Percentiles rank a stretch among this genome's conserved stretches.
Conservation (phyloP, 2,888 invertebrate species). For the Pachydiplax longipennis region DNA sequence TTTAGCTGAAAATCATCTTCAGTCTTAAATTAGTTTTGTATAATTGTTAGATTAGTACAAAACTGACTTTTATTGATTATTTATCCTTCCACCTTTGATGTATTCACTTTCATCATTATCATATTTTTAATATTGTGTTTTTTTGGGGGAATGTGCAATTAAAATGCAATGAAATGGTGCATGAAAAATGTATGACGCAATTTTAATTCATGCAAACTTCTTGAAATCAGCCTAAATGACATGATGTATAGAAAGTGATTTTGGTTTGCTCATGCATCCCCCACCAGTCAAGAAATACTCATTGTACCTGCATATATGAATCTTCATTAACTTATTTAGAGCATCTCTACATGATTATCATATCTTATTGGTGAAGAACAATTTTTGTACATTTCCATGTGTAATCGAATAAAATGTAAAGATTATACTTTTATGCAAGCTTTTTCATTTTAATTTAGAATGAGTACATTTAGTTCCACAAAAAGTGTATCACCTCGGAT, state of each 20-base stretch:
- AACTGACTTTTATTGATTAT: not conserved
- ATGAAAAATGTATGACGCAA: not conserved
- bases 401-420: not conserved
- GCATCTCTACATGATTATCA: not conserved
- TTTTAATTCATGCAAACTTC: not conserved
- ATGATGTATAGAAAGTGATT: not conserved
- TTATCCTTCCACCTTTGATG: not conserved
- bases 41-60: not conserved
- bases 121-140: not conserved
- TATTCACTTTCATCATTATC: not conserved
- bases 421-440: not conserved
- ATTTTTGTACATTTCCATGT: constrained; percentile 21
- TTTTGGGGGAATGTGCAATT: constrained; percentile 24
- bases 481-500: no score
- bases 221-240: not conserved
- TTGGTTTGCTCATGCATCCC: constrained; percentile 3
- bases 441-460: not conserved
- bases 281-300: constrained; percentile 20
- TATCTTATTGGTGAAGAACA: not conserved
- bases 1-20: constrained; percentile 61
- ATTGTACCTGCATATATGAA: constrained; percentile 5
- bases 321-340: not conserved
- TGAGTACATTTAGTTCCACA: no score
- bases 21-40: not conserved
- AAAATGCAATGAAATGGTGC: not conserved